Conservation (phyloP, 2,888 invertebrate genomes). For the Alsophila aescularia region DNA sequence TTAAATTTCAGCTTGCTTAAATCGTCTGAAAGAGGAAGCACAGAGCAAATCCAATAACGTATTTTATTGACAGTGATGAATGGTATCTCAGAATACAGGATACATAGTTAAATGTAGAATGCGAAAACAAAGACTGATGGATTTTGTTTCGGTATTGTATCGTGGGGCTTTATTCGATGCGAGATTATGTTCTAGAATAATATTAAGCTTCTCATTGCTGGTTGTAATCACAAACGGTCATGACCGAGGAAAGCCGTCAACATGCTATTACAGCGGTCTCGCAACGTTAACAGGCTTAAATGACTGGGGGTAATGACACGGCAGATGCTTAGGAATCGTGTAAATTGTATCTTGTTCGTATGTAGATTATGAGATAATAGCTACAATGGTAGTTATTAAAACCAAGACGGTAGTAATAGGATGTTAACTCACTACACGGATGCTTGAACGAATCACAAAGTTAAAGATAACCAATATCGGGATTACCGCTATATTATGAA, state of each 20-base stretch:
- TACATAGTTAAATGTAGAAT: background rate
- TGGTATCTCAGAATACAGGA: conserved; percentile 24
- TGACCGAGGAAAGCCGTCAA: conserved; percentile 68
- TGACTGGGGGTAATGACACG: conserved; percentile 78
- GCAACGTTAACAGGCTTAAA: conserved; percentile 78
- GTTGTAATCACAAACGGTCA: conserved; percentile 67
- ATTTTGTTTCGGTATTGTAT: conserved; percentile 2
- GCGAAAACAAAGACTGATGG: conserved; percentile 5
- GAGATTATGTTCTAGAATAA: conserved; percentile 44
- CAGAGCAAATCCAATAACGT: conserved; percentile 37
- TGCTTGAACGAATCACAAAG: conserved; percentile 15
- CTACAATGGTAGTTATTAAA: conserved; percentile 37
- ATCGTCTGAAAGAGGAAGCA: conserved; percentile 38
- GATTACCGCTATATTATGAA: conserved; percentile 19
- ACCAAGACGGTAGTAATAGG: conserved; percentile 18
- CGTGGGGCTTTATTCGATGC: conserved; percentile 15
- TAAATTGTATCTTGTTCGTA: conserved; percentile 61
- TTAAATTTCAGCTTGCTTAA: conserved; percentile 32
- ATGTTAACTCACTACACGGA: conserved; percentile 17
- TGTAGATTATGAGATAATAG: conserved; percentile 53
- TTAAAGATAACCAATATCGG: conserved; percentile 27
- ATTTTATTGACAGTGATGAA: conserved; percentile 45
- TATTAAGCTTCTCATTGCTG: conserved; percentile 51
- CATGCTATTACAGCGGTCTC: conserved; percentile 69
- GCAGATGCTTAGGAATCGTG: conserved; percentile 76